A percentile compares a stretch with the other conserved stretches of the same genome.
These are phyloP conservation scores for Pseudococcus longispinus DNA, from an alignment of 2,888 invertebrate genomes.

Conservation along the genomic window DNA sequence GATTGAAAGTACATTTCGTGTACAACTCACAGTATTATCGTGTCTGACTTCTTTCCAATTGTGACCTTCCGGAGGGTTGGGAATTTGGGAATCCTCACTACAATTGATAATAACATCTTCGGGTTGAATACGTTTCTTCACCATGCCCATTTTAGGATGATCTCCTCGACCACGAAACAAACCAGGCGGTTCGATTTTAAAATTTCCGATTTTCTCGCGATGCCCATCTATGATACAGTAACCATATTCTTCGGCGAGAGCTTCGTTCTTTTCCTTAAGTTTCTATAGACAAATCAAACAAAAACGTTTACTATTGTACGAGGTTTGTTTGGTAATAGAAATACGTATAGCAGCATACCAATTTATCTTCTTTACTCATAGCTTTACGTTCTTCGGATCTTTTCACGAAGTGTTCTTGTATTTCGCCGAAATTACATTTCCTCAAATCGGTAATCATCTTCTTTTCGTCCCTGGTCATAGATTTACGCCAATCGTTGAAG, in stretches of 20 bases:
- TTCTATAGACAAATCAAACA: slow-evolving; percentile 62
- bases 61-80: slow-evolving; percentile 86
- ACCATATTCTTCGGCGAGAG: slow-evolving; percentile 87
- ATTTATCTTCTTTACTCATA: slow-evolving; percentile 93
- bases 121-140: slow-evolving; percentile 88
- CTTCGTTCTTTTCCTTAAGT: slow-evolving; percentile 88
- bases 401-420: slow-evolving; percentile 82
- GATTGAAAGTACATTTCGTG: neutral
- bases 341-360: too few relatives aligned
- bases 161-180: slow-evolving; percentile 96
- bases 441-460: slow-evolving; percentile 84
- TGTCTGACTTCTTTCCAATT: slow-evolving; percentile 97
- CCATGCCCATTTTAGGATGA: slow-evolving; percentile 99
- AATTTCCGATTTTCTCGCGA: slow-evolving; percentile 98
- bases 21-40: slow-evolving; percentile 77
- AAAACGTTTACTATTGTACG: too few relatives aligned
- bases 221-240: slow-evolving; percentile 96
- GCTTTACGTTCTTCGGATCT: slow-evolving; percentile 85
- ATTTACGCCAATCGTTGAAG: slow-evolving; percentile 94
- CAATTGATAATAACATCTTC: slow-evolving; percentile 98
- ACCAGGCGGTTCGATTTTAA: slow-evolving; percentile 97
- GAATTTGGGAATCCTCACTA: slow-evolving; percentile 85
- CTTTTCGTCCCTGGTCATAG: slow-evolving; percentile 88
- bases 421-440: slow-evolving; percentile 94
- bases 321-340: neutral